Evolutionary conservation across 2,113 vertebrate species (phyloP), one percentile per base, ranked within the genome.

Genomic region (Pseudorasbora parva): DNA sequence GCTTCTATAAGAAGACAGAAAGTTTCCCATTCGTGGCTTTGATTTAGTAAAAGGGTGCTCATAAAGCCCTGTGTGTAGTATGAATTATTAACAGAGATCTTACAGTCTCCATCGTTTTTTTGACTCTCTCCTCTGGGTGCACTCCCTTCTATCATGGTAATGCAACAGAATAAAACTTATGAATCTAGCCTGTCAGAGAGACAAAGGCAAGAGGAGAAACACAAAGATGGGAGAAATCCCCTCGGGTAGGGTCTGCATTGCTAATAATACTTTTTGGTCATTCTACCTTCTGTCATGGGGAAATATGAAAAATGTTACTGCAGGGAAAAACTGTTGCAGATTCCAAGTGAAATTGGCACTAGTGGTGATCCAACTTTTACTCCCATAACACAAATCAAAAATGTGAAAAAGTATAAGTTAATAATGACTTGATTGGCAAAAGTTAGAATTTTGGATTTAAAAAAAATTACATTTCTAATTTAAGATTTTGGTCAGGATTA

Each of bases 41-140:
- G 68, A 56, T 75, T 71, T 68, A 41, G 14, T 21, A 41, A 64
- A 83, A 49, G 12, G 25, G 27, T 82, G 43, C 25, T 41, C 51
- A 37, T 72, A 56, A 84, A 78, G 54, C 8, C 54, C 45, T 12
- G 23, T 25, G 66, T 25, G 57, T 62, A 57, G 33, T 71, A 69
- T 84, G 19, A 84, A 82, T 87, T 54, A 86, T 86, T 87, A 74
- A 73, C 23, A 45, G 56, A 78, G 64, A 49, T 15, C 37, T 71
- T 64, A 69, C 37, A 15, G 49, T 47, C 59, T 82, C 49, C 64
- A 11, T 69, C 6, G 14, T 56, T 43, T 45, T 64, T 21, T 71
- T 21, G 41, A 19, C 72, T 43, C 45, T 75, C 72, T 76, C 59
- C 14, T 64, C 27, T 54, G 72, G 59, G 72, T 64, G 71, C 25